Evolutionary conservation across 2,113 vertebrate species (phyloP).

Genomic region (Pangasianodon hypophthalmus): DNA sequence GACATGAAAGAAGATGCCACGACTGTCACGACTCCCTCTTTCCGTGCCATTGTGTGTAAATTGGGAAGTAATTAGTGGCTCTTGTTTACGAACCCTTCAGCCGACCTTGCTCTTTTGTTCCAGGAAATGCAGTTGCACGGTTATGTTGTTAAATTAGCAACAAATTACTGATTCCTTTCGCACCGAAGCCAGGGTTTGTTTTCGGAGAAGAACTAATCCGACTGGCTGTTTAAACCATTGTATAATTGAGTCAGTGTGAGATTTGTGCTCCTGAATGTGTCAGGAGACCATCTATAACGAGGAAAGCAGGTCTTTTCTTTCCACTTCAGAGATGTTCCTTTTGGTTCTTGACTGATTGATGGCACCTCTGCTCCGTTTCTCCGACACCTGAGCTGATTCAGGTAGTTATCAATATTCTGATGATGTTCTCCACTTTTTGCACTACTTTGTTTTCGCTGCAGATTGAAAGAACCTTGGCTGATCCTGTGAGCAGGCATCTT

Average conservation of each 20-base stretch:
- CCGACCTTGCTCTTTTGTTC: not conserved
- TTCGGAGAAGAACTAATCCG: not conserved
- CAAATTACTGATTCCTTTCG: not conserved
- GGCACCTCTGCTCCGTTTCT: not conserved
- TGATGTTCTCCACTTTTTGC: not conserved
- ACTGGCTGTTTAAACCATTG: not conserved
- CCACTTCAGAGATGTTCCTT: not conserved
- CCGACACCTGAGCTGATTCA: not conserved
- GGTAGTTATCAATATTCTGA: not conserved
- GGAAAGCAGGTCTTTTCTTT: slow-evolving; percentile 27
- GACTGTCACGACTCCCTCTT: not conserved
- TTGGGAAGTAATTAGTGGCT: slow-evolving; percentile 41
- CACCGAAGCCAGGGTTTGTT: not conserved
- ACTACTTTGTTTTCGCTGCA: not conserved
- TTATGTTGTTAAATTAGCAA: not conserved
- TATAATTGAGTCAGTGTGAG: not conserved
- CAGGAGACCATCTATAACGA: not conserved
- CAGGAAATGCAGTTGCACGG: not conserved
- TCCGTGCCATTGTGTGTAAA: slow-evolving; percentile 1
- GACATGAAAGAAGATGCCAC: not conserved
- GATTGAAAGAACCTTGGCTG: slow-evolving; percentile 57
- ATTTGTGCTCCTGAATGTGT: slow-evolving; percentile 4
- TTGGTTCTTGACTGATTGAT: slow-evolving; percentile 28
- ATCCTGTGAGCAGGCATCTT: slow-evolving; percentile 92
- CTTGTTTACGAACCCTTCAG: not conserved